phyloP scores from a whole-genome alignment of 2,113 vertebrate species.

The Centropus unirufus region DNA sequence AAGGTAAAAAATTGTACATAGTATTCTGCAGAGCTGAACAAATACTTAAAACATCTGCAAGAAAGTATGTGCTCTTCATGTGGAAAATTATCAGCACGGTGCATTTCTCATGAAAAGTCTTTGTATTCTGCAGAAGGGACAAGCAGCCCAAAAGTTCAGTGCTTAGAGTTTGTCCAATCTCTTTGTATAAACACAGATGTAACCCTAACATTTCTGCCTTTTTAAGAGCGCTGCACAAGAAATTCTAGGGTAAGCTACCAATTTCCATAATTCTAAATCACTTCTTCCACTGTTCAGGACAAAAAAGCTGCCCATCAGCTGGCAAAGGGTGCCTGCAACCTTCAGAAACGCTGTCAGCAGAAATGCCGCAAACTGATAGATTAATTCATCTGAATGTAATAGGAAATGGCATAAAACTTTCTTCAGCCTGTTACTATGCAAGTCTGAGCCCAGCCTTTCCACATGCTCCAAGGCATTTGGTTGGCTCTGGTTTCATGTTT shows the following conservation, averaged over 20 bases:
- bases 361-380: not conserved
- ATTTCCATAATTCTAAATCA: not conserved
- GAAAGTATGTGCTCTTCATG: not conserved
- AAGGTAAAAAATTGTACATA: not conserved
- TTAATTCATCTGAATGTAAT: not conserved
- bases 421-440: not conserved
- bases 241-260: not conserved
- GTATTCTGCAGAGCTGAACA: not conserved
- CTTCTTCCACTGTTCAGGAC: not conserved
- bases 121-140: not conserved
- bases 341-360: not conserved
- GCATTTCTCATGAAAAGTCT: not conserved
- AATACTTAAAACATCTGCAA: not conserved
- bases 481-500: not conserved
- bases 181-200: not conserved
- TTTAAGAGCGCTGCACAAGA: not conserved
- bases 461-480: not conserved
- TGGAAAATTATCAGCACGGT: not conserved
- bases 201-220: not conserved
- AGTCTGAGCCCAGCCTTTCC: not conserved
- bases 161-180: not conserved
- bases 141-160: not conserved
- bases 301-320: not conserved
- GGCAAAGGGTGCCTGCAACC: not conserved
- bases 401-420: not conserved